These are phyloP conservation scores for Cremastinae sp. DNA, from an alignment of 2,888 invertebrate species.

Conservation along the genomic window DNA sequence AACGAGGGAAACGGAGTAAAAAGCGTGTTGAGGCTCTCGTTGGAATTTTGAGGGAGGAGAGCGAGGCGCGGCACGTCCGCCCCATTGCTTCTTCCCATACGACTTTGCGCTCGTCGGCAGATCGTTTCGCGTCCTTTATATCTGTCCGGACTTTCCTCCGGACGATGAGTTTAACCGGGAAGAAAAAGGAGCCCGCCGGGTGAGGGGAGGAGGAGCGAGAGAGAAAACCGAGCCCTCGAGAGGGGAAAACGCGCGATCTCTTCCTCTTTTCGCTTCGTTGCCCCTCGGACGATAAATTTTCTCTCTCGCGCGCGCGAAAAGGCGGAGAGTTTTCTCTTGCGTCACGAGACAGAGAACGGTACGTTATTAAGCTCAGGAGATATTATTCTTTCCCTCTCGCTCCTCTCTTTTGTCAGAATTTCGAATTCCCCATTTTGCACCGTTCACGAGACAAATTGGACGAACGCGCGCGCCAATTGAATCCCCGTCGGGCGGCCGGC, in stretches of 20 bases:
- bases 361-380: slow-evolving; percentile 36
- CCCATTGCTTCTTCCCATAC: slow-evolving; percentile 48
- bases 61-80: slow-evolving; percentile 45
- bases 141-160: slow-evolving; percentile 39
- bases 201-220: slow-evolving; percentile 36
- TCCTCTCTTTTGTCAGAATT: background rate
- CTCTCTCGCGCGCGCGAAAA: slow-evolving; percentile 40
- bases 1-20: background rate
- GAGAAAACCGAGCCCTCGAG: slow-evolving; percentile 45
- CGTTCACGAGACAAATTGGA: background rate
- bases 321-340: slow-evolving; percentile 39
- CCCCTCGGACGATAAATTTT: slow-evolving; percentile 50
- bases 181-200: slow-evolving; percentile 11
- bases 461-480: slow-evolving; percentile 2
- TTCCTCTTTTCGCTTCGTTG: slow-evolving; percentile 13
- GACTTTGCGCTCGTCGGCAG: slow-evolving; percentile 33
- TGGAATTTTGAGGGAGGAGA: slow-evolving; percentile 1
- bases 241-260: slow-evolving; percentile 21
- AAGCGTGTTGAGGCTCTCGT: background rate
- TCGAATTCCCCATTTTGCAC: no score
- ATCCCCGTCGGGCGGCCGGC: background rate
- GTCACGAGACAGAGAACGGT: slow-evolving; percentile 27
- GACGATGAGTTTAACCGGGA: background rate
- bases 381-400: background rate
- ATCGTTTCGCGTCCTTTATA: slow-evolving; percentile 46